Base-by-base conservation (phyloP, 2,797 vertebrate genomes). In the Brotula barbata region DNA sequence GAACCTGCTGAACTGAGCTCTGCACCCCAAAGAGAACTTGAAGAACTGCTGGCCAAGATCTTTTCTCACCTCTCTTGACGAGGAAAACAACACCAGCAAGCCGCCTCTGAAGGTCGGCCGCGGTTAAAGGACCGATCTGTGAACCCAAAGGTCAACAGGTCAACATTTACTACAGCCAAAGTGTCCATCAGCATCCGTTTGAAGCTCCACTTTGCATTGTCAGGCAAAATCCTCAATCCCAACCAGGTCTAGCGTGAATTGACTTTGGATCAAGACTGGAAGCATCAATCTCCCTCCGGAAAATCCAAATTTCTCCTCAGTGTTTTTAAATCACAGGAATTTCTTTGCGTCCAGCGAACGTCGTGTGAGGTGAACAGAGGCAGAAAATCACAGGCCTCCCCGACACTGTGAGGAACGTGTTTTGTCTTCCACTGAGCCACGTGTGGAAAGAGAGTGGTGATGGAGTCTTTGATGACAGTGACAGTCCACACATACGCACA, bases 351-450 rank as follows among this genome's bases (percentile, higher is more conserved):
- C 41, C 46, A 50, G 50, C 3, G 25, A 60, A 63, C 56, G 2
- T 68, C 4, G 64, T 68, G 72, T 73, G 77, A 64, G 65, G 71
- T 47, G 54, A 46, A 14, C 16, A 34, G 54, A 61, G 58, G 62
- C 36, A 46, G 60, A 60, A 71, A 71, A 65, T 59, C 69, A 59
- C 71, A 67, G 66, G 62, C 36, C 49, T 68, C 43, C 25, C 22
- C 6, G 64, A 48, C 41, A 2, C 61, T 36, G 3, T 14, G 58
- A 65, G 28, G 1, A 6, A 31, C 50, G 67, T 71, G 61, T 77
- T 84, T 78, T 61, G 73, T 81, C 70, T 75, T 64, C 59, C 25
- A 21, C 19, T 36, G 39, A 67, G 66, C 52, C 70, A 58, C 48
- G 8, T 42, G 66, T 6, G 15, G 68, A 45, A 58, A 77, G 49